phyloP scores from a whole-genome alignment of 2,797 vertebrate genomes.

The Galagoides demidoff region DNA sequence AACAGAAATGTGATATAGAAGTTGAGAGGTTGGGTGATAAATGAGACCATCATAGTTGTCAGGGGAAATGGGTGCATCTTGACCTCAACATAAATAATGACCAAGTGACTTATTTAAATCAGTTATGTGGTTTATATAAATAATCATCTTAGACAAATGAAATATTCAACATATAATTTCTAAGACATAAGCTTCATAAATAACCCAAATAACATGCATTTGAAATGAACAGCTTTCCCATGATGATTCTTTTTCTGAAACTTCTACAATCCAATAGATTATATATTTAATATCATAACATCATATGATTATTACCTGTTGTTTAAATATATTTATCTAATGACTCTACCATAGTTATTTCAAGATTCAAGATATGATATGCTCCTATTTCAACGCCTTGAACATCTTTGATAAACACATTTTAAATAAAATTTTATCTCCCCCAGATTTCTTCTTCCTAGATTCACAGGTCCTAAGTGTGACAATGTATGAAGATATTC shows the following conservation, averaged over 20 bases:
- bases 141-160: background rate
- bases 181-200: background rate
- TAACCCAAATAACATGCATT: background rate
- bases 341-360: background rate
- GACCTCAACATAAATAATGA: background rate
- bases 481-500: background rate
- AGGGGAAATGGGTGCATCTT: background rate
- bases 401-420: background rate
- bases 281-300: background rate
- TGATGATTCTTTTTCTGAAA: background rate
- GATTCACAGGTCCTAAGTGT: background rate
- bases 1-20: background rate
- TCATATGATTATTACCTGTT: background rate
- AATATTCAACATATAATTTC: constrained; percentile 24
- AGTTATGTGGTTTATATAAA: background rate
- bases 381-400: background rate
- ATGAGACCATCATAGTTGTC: background rate
- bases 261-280: background rate
- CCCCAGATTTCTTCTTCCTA: background rate
- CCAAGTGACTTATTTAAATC: constrained; percentile 27
- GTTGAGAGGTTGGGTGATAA: background rate
- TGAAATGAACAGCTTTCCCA: background rate
- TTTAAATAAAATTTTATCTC: background rate
- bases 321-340: background rate
- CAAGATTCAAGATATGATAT: background rate